phyloP scores from a whole-genome alignment of 2,888 invertebrate genomes.

The Exephanes ischioxanthus region DNA sequence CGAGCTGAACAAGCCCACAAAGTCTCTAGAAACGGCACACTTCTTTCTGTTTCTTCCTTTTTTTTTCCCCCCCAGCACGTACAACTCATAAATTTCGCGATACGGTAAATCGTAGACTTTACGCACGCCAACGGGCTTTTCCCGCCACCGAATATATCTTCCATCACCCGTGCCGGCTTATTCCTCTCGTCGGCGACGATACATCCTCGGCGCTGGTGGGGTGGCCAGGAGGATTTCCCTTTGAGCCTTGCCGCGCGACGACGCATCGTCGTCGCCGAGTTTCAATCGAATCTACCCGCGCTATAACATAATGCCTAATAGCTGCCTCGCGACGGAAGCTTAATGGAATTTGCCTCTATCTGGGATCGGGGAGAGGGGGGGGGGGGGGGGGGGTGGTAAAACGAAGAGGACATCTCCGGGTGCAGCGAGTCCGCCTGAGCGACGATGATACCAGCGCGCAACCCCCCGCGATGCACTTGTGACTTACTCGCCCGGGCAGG shows the following conservation, averaged over 20 bases:
- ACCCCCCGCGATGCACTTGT: constrained; percentile 1
- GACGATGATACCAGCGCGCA: constrained; percentile 42
- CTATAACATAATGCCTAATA: not conserved
- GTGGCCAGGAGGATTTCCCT: not conserved
- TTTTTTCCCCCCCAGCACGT: not conserved
- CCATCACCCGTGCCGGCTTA: not conserved
- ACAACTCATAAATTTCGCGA: constrained; percentile 1
- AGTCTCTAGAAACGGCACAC: not conserved
- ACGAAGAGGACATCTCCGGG: not conserved
- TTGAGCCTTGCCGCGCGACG: constrained; percentile 5
- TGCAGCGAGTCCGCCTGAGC: constrained; percentile 6
- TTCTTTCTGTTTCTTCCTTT: not conserved
- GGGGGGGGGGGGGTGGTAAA: not conserved
- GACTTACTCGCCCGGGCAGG: constrained; percentile 19
- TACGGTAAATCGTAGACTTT: not conserved
- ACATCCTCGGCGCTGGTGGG: not conserved
- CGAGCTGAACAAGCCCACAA: not conserved
- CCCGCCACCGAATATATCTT: not conserved
- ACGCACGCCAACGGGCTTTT: not conserved
- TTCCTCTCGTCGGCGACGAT: not conserved
- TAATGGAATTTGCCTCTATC: not conserved
- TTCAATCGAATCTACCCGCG: constrained; percentile 16
- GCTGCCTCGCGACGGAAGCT: not conserved
- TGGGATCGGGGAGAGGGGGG: not conserved
- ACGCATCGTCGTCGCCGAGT: not conserved